A percentile compares a stretch with the other conserved stretches of the same genome.
phyloP scores from a whole-genome alignment of 2,888 invertebrate genomes.

The Parapristionchus giblindavisi region DNA sequence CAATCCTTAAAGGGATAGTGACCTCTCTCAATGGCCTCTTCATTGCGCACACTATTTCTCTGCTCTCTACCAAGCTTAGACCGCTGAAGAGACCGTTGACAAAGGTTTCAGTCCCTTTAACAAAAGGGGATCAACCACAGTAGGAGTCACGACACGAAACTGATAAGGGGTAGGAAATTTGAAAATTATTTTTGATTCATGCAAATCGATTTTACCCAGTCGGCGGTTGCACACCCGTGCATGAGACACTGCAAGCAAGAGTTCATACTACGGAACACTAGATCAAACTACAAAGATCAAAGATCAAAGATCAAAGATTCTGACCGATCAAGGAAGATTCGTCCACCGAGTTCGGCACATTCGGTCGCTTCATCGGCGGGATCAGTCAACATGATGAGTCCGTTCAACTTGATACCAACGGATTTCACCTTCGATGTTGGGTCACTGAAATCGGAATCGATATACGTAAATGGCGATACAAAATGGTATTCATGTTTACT shows the following conservation, averaged over 20 bases:
- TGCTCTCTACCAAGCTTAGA: no score
- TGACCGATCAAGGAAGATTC: slow-evolving; percentile 19
- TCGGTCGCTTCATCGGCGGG: slow-evolving; percentile 10
- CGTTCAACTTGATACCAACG: slow-evolving; percentile 11
- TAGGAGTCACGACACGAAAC: slow-evolving; percentile 16
- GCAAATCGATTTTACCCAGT: slow-evolving; percentile 22
- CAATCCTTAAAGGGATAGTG: no score
- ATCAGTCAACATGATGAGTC: slow-evolving; percentile 26
- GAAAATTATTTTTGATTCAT: background rate
- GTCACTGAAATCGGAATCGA: background rate
- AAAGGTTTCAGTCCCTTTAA: no score
- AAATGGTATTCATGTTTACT: background rate
- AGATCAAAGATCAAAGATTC: slow-evolving; percentile 10
- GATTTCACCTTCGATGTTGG: background rate
- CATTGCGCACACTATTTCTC: no score
- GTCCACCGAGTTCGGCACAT: background rate
- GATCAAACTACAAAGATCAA: background rate
- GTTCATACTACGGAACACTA: background rate
- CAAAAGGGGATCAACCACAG: background rate
- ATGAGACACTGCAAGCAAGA: slow-evolving; percentile 25
- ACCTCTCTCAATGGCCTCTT: no score
- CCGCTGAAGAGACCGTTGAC: no score
- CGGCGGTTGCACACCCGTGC: slow-evolving; percentile 1
- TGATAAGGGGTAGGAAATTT: background rate
- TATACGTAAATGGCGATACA: background rate